Evolutionary conservation across 2,888 invertebrate genomes (phyloP), one percentile per base, ranked within the genome.

Genomic region (Parelbella ahira): DNA sequence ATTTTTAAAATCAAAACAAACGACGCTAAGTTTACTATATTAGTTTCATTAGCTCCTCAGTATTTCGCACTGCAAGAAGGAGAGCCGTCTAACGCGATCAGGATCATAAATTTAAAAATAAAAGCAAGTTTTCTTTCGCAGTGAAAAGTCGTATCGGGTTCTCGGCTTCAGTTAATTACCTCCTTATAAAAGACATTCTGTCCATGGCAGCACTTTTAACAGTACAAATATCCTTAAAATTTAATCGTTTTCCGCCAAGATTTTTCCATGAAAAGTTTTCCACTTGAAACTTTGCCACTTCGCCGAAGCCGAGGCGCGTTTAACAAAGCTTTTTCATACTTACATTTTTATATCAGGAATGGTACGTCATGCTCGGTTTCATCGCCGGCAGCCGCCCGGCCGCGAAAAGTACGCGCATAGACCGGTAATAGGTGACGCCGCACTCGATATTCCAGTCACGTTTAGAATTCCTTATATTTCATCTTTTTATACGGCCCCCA

Each of bases 281-380:
- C 82, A 87, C 86, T 87, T 83, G 70, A 80, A 86, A 87, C 79
- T 87, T 87, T 77, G 76, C 81, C 83, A 84, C 84, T 86, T 81
- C 78, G 72, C 69, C 74, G 78, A 76, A 80, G 80, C 78, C 75
- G 70, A 78, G 78, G 71, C 79, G 79, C 82, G 81, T 79, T 86
- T 80, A 83, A 84, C 86, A 86, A 86, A 86, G 84, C 79, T 82
- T 81, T 84, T 86, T 84, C 79, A 83, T 86, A 80, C 77, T 78
- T 77, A 77, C 78, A 80, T 82, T 86, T 86, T 87, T 86, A 83
- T 82, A 81, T 83, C 81, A 72, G 73, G 74, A 82, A 81, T 79
- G 80, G 82, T 77, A 75, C 77, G 84, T 80, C 83, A 83, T 79
- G 84, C 74, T 84, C 80, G 74, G 84, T 79, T 81, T 76, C 77